These are phyloP conservation scores for Cladorhizidae sp. DNA, from an alignment of 37 sponge, comb jelly and placozoan genomes.

Conservation along the genomic window DNA sequence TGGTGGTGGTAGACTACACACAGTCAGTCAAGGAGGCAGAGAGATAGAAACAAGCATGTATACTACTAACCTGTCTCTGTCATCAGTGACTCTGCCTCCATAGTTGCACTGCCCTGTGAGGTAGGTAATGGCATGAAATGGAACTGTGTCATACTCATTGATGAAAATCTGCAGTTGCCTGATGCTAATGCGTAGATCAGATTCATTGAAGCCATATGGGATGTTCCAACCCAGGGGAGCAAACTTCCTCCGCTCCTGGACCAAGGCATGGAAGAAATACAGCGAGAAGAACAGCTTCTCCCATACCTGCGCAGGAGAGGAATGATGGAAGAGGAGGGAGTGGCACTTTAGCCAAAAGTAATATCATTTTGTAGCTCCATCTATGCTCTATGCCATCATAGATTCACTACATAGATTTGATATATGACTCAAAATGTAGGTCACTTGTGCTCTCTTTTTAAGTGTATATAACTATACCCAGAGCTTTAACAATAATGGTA, in stretches of 20 bases:
- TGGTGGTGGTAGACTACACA: too few relatives aligned
- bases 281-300: constrained; percentile 95
- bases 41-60: too few relatives aligned
- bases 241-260: constrained; percentile 96
- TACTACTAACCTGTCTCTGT: constrained; percentile 89
- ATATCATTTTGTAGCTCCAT: too few relatives aligned
- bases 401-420: too few relatives aligned
- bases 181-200: constrained; percentile 92
- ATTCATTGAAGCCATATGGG: constrained; percentile 98
- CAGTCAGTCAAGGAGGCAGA: too few relatives aligned
- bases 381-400: too few relatives aligned
- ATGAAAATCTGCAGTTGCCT: constrained; percentile 96
- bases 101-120: constrained; percentile 98
- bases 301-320: constrained; percentile 59
- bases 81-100: constrained; percentile 98
- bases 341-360: too few relatives aligned
- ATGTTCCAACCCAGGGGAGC: constrained; percentile 99
- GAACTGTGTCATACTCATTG: constrained; percentile 92
- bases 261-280: constrained; percentile 98
- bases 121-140: constrained; percentile 95
- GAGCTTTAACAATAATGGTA: too few relatives aligned
- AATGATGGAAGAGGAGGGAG: not conserved
- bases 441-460: too few relatives aligned
- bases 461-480: too few relatives aligned
- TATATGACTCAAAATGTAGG: too few relatives aligned